phyloP scores from a whole-genome alignment of 2,888 invertebrate genomes.

The Allygus modestus region DNA sequence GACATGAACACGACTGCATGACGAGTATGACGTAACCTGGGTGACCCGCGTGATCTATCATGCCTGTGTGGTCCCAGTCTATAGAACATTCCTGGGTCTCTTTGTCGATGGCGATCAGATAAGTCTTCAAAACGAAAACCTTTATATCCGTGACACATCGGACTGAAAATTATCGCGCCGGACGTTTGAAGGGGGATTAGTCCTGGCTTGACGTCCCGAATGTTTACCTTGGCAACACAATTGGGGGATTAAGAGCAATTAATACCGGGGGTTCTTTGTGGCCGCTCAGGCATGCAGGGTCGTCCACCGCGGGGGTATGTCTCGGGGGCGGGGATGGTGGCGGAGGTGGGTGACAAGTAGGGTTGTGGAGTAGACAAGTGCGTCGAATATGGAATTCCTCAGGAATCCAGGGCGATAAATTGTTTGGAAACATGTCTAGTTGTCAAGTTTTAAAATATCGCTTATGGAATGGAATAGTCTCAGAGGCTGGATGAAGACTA shows the following conservation, averaged over 20 bases:
- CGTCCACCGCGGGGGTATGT: neutral
- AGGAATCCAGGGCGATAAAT: neutral
- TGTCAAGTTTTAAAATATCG: neutral
- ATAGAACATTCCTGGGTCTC: conserved; percentile 16
- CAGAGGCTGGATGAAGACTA: too few relatives aligned
- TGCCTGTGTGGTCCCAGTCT: conserved; percentile 18
- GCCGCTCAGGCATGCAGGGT: conserved; percentile 27
- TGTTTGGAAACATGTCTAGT: neutral
- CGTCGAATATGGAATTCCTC: too few relatives aligned
- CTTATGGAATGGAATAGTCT: neutral
- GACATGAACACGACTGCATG: conserved; percentile 21
- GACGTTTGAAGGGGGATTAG: conserved; percentile 39
- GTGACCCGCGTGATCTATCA: conserved; percentile 13
- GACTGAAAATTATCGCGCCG: conserved; percentile 4
- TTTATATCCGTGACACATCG: conserved; percentile 24
- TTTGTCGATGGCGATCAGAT: conserved; percentile 38
- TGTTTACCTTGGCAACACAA: conserved; percentile 45
- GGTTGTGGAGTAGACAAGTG: too few relatives aligned
- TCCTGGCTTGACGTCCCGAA: neutral
- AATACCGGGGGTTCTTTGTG: conserved; percentile 49
- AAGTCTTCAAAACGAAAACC: conserved; percentile 8
- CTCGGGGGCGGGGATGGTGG: neutral
- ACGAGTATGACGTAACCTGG: neutral
- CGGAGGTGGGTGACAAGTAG: too few relatives aligned
- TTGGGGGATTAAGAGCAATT: conserved; percentile 48